These are phyloP conservation scores for Agonopterix arenella DNA, from an alignment of 2,888 invertebrate species.

Conservation along the genomic window DNA sequence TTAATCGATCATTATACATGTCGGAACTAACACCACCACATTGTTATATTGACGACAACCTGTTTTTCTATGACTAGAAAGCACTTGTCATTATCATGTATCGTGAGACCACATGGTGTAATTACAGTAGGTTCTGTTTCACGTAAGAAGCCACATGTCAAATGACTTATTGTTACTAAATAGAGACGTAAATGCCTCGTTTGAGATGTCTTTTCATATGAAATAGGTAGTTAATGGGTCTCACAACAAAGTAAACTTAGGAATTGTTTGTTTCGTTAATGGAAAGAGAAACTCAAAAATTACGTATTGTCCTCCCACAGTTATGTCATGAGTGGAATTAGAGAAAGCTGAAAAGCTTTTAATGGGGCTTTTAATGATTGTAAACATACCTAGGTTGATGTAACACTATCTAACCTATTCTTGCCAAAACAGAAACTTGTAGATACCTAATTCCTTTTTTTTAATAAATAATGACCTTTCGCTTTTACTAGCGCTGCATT, in stretches of 20 bases:
- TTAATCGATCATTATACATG: no score
- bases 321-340: constrained; percentile 8
- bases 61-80: constrained; percentile 5
- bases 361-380: no score
- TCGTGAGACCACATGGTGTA: constrained; percentile 5
- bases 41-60: background rate
- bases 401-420: no score
- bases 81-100: background rate
- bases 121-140: background rate
- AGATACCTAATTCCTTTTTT: no score
- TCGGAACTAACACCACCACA: no score
- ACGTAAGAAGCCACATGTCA: background rate
- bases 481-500: no score
- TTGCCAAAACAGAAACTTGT: no score
- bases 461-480: no score
- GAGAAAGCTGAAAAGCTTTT: background rate
- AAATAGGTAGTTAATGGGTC: background rate
- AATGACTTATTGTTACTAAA: no score
- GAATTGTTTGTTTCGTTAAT: constrained; percentile 9
- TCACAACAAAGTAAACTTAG: constrained; percentile 9
- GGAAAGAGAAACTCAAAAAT: constrained; percentile 18
- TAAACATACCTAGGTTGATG: no score
- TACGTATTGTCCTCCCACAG: constrained; percentile 17
- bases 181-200: no score
- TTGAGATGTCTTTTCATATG: background rate